Conservation (phyloP, 2,113 vertebrate species). For the Prunella himalayana region DNA sequence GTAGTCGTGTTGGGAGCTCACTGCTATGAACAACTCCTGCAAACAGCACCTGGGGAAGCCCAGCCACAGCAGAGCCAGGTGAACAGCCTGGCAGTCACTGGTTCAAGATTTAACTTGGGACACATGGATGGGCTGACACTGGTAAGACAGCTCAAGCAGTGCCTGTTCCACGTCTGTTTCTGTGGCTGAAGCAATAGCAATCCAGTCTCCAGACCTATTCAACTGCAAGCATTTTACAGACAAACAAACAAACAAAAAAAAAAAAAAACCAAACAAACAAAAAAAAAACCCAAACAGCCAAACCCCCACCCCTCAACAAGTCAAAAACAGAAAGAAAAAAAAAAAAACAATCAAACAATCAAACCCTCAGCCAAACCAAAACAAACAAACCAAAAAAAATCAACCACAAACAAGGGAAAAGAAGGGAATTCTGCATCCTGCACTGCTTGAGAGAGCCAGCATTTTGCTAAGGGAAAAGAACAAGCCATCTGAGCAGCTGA, state of each 20-base stretch:
- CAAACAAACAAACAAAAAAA: too few species aligned
- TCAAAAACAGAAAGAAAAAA: background rate
- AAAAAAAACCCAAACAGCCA: background rate
- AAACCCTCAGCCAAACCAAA: background rate
- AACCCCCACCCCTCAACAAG: accelerated
- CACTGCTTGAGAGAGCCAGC: background rate
- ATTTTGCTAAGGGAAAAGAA: background rate
- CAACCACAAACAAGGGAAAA: background rate
- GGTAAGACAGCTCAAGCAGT: background rate
- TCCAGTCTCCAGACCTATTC: background rate
- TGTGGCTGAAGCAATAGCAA: background rate
- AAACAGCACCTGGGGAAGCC: background rate
- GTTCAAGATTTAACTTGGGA: background rate
- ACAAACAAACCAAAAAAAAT: background rate
- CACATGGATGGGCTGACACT: background rate
- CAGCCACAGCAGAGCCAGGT: accelerated
- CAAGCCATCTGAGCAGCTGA: background rate
- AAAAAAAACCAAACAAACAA: too few species aligned
- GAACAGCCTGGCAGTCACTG: background rate
- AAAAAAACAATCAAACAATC: too few species aligned
- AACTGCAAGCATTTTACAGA: background rate
- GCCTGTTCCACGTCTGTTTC: background rate
- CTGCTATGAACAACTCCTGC: background rate
- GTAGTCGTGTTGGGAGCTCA: background rate
- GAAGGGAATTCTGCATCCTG: background rate